Percentiles rank a stretch among this genome's conserved stretches.
Evolutionary conservation across 2,888 invertebrate genomes (phyloP).

Genomic region (Deilephila porcellus): DNA sequence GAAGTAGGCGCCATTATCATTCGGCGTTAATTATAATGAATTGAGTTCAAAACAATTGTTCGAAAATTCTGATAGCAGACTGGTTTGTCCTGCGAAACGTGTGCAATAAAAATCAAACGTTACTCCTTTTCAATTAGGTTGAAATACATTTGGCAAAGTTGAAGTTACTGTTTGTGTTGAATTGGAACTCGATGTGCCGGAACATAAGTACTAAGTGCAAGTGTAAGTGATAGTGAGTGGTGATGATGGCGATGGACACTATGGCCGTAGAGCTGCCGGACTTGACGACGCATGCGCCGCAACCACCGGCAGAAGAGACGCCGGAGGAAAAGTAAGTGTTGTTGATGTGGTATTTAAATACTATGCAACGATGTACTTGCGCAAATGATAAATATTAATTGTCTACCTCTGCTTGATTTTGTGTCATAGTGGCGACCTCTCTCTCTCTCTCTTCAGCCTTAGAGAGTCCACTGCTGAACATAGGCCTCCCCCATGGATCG

Average conservation of each 20-base stretch:
- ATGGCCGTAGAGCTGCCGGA: constrained; percentile 83
- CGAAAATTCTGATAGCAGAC: not conserved
- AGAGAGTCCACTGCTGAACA: too few species aligned
- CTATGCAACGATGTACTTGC: too few species aligned
- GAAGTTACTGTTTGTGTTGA: not conserved
- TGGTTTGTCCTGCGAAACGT: not conserved
- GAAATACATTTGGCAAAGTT: not conserved
- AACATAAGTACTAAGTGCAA: constrained; percentile 20
- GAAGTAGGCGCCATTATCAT: too few species aligned
- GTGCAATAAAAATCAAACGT: not conserved
- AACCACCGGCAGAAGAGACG: constrained; percentile 72
- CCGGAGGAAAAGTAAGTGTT: constrained; percentile 80
- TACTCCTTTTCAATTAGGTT: not conserved
- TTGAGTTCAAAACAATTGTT: too few species aligned
- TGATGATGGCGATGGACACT: constrained; percentile 80
- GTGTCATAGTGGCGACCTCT: too few species aligned
- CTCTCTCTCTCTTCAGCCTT: too few species aligned
- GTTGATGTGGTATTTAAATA: not conserved
- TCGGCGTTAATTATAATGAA: too few species aligned
- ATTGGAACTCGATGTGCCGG: constrained; percentile 24
- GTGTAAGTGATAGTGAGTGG: constrained; percentile 11
- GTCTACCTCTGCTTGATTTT: too few species aligned
- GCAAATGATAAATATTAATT: too few species aligned
- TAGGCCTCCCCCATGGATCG: too few species aligned
- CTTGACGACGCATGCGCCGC: constrained; percentile 66